phyloP scores from a whole-genome alignment of 2,113 vertebrate genomes.

The Xenus cinereus region DNA sequence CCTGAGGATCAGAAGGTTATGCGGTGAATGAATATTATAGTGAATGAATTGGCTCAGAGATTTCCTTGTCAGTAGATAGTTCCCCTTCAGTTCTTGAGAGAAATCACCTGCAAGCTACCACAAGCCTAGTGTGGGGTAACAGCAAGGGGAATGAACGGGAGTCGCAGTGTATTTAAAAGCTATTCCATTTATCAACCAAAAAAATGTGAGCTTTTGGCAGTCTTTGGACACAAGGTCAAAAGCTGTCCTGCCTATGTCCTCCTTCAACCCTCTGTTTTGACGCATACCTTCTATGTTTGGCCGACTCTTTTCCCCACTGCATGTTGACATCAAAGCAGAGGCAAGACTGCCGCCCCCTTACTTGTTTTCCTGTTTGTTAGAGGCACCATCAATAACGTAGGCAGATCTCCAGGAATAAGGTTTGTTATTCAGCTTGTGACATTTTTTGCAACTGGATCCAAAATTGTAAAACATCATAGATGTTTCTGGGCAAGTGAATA shows the following conservation, averaged over 20 bases:
- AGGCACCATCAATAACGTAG: not conserved
- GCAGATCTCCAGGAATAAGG: not conserved
- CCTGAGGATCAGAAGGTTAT: not conserved
- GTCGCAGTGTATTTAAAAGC: not conserved
- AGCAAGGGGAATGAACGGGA: not conserved
- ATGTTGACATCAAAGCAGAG: not conserved
- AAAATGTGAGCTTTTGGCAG: constrained; percentile 3
- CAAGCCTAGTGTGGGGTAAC: not conserved
- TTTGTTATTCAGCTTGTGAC: not conserved
- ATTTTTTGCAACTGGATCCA: not conserved
- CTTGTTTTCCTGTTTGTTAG: constrained; percentile 4
- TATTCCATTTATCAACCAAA: constrained; percentile 21
- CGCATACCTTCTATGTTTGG: not conserved
- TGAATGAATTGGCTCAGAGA: not conserved
- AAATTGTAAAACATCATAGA: not conserved
- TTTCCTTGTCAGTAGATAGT: not conserved
- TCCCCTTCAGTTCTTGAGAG: constrained; percentile 6
- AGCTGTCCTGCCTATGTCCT: not conserved
- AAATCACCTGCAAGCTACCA: constrained; percentile 12
- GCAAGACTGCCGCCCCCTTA: not conserved
- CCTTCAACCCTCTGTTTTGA: not conserved
- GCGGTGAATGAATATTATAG: not conserved
- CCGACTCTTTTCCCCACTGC: accelerated
- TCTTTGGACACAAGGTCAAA: not conserved
- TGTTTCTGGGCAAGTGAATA: not conserved